Conservation (phyloP, 2,888 invertebrate species). For the Choreutis nemorana region DNA sequence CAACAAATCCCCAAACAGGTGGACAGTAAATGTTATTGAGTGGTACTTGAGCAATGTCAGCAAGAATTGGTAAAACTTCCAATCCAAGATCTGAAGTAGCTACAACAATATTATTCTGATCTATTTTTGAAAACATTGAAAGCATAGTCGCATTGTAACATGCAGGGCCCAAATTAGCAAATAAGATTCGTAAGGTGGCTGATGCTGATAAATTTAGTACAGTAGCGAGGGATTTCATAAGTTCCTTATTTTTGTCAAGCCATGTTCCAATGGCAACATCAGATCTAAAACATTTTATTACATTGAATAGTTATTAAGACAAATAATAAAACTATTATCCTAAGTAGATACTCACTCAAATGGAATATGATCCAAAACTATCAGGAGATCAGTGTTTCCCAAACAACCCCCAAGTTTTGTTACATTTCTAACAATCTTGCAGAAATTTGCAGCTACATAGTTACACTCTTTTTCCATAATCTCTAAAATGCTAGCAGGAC, state of each 20-base stretch:
- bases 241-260: constrained; percentile 31
- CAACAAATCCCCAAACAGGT: constrained; percentile 71
- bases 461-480: constrained; percentile 38
- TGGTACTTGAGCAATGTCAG: constrained; percentile 50
- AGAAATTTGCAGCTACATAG: constrained; percentile 25
- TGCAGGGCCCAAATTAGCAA: constrained; percentile 62
- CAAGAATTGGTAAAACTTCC: constrained; percentile 37
- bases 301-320: neutral
- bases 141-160: constrained; percentile 67
- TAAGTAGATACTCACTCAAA: constrained; percentile 27
- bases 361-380: constrained; percentile 54
- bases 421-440: constrained; percentile 39
- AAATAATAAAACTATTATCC: neutral
- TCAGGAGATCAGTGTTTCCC: constrained; percentile 53
- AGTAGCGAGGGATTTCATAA: constrained; percentile 46
- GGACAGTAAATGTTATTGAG: constrained; percentile 62
- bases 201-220: constrained; percentile 57
- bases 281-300: constrained; percentile 22
- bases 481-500: constrained; percentile 28
- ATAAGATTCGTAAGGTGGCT: constrained; percentile 49
- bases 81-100: constrained; percentile 66
- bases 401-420: constrained; percentile 51
- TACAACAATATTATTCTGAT: constrained; percentile 59
- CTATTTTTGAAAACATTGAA: constrained; percentile 36
- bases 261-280: constrained; percentile 37